Conservation (phyloP, 1,140 invertebrate species). For the Zaprionus davidi region DNA sequence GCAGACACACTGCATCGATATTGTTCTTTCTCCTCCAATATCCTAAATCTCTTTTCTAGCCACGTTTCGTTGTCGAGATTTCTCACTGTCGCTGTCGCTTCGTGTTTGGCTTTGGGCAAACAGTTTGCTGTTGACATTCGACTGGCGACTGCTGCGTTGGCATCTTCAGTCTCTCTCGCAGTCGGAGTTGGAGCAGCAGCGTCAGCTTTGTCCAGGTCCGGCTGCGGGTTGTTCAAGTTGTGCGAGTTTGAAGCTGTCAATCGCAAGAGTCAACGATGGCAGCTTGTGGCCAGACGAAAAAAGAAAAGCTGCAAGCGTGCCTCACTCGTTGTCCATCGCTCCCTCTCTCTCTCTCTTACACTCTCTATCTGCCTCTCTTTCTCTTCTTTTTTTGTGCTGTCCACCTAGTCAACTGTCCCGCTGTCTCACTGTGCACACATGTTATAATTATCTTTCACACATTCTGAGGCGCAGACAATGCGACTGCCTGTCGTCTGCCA, state of each 20-base stretch:
- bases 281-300: constrained; percentile 57
- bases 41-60: background rate
- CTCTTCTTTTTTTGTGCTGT: constrained; percentile 4
- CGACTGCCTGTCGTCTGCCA: constrained; percentile 54
- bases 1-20: no score
- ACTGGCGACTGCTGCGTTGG: constrained; percentile 63
- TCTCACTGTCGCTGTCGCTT: constrained; percentile 8
- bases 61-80: constrained; percentile 9
- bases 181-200: constrained; percentile 4
- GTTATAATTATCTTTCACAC: constrained; percentile 79
- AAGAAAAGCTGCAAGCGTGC: constrained; percentile 25
- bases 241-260: constrained; percentile 55
- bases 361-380: background rate
- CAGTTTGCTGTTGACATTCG: constrained; percentile 75
- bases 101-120: constrained; percentile 66
- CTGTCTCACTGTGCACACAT: constrained; percentile 47
- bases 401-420: constrained; percentile 14
- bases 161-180: constrained; percentile 46
- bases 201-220: constrained; percentile 33
- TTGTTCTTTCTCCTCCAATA: no score
- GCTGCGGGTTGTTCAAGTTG: background rate
- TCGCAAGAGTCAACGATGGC: constrained; percentile 59
- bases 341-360: background rate
- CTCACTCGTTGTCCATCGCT: background rate
- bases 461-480: constrained; percentile 66